Base-by-base conservation (phyloP, 2,888 invertebrate genomes). In the Cartodere bifasciata region DNA sequence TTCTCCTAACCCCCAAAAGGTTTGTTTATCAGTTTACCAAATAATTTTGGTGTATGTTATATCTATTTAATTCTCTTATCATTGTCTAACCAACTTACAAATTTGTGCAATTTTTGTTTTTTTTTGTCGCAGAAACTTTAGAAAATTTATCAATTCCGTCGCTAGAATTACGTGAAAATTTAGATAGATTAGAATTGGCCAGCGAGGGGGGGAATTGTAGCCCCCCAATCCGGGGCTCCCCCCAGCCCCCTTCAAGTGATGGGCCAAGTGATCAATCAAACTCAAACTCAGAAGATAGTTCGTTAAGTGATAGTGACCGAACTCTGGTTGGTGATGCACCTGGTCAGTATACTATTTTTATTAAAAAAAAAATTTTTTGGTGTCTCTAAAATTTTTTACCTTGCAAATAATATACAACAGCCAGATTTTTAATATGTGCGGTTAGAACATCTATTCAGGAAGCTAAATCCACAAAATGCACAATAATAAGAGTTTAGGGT, bases 231-330 rank as follows among this genome's bases (percentile, higher is more conserved):
- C 34, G 54, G 22, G 41, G 48, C 3, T 55, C 58, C 2, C 58
- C 57, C 2, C 55, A 54, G 32, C 54, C 53, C 1, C 53, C 46
- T 14, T 37, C 29, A 2, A 32, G 39, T 24, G 60, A 59, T 37
- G 50, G 46, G 11, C 54, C 54, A 45, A 49, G 57, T 34, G 72
- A 75, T 53, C 78, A 79, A 47, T 77, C 77, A 48, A 75, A 76
- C 44, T n/a, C n/a, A n/a, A 75, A 77, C 44, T 78, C 78, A 44
- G 80, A 81, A 51, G 80, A 81, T 47, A 79, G 79, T 48, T 80
- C 79, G 51, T 63, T 79, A 20, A 80, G 79, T 40, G 80, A 80
- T 49, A 78, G 79, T 45, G 81, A 81, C 55, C 42, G 71, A 43
- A 73, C 74, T 2, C 55, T 74, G 32, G 67, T 73, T 13, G 72